These are phyloP conservation scores for Callospermophilus lateralis DNA, from an alignment of 2,113 vertebrate genomes.

Conservation along the genomic window DNA sequence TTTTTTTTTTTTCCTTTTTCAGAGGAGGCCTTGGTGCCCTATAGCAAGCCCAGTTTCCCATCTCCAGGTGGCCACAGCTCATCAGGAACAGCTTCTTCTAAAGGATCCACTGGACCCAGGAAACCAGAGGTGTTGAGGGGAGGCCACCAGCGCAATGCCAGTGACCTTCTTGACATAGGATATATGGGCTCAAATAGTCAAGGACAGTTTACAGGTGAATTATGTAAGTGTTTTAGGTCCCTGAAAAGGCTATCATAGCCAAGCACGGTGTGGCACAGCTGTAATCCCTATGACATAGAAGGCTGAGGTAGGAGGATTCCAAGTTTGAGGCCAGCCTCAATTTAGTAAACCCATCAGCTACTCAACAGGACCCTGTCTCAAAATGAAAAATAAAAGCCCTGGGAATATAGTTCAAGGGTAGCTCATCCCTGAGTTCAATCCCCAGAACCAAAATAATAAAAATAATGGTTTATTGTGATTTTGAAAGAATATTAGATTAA, in stretches of 20 bases:
- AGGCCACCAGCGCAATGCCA: slow-evolving; percentile 93
- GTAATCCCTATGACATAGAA: no score
- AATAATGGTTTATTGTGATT: background rate
- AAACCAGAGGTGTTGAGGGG: slow-evolving; percentile 92
- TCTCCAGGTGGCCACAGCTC: slow-evolving; percentile 98
- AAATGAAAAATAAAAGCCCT: no score
- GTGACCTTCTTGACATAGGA: slow-evolving; percentile 94
- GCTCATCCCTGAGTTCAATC: no score
- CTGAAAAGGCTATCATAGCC: background rate
- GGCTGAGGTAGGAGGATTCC: no score
- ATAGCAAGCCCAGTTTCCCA: slow-evolving; percentile 97
- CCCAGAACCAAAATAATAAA: no score
- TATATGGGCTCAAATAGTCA: slow-evolving; percentile 95
- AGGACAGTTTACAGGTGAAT: slow-evolving; percentile 97
- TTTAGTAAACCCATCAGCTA: no score
- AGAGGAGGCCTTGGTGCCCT: slow-evolving; percentile 97
- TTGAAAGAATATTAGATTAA: background rate
- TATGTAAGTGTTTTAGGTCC: slow-evolving; percentile 92
- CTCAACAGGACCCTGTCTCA: no score
- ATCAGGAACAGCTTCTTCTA: slow-evolving; percentile 98
- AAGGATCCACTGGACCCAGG: slow-evolving; percentile 97
- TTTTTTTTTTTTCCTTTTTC: slow-evolving; percentile 65
- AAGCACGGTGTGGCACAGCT: no score
- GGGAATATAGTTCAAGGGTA: no score
- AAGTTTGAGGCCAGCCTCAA: no score